These are phyloP conservation scores for Cataglyphis altisquamis DNA, from an alignment of 2,888 invertebrate species.

Conservation along the genomic window DNA sequence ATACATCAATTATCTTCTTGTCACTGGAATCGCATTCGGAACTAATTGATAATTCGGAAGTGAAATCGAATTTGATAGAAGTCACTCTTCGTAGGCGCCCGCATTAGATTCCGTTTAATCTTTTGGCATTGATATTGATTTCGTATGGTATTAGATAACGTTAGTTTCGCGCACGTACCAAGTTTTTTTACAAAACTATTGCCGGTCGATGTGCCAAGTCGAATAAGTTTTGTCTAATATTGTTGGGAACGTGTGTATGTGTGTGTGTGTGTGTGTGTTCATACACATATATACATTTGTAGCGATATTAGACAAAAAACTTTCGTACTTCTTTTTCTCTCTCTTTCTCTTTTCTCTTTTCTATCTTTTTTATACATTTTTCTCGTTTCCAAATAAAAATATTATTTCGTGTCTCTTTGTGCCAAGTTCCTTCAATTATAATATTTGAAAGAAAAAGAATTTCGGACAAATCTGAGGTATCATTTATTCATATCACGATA, in stretches of 20 bases:
- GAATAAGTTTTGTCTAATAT: slow-evolving; percentile 12
- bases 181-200: slow-evolving; percentile 48
- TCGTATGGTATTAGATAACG: slow-evolving; percentile 32
- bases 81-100: slow-evolving; percentile 52
- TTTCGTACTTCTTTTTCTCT: background rate
- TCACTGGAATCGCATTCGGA: background rate
- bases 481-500: background rate
- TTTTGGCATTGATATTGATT: slow-evolving; percentile 53
- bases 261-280: no score
- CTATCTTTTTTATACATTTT: background rate
- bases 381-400: background rate
- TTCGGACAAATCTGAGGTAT: background rate
- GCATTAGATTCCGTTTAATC: slow-evolving; percentile 66
- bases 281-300: background rate
- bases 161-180: slow-evolving; percentile 58
- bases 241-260: background rate
- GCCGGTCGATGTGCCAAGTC: slow-evolving; percentile 6
- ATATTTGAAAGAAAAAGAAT: background rate
- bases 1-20: slow-evolving; percentile 8
- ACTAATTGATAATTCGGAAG: background rate
- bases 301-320: background rate
- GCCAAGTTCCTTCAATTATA: background rate
- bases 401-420: background rate
- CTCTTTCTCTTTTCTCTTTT: background rate
- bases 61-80: slow-evolving; percentile 16